Percentiles rank a stretch among this genome's conserved stretches.
These are phyloP conservation scores for Drosophila kikkawai DNA, from an alignment of 1,140 invertebrate genomes.

Conservation along the genomic window DNA sequence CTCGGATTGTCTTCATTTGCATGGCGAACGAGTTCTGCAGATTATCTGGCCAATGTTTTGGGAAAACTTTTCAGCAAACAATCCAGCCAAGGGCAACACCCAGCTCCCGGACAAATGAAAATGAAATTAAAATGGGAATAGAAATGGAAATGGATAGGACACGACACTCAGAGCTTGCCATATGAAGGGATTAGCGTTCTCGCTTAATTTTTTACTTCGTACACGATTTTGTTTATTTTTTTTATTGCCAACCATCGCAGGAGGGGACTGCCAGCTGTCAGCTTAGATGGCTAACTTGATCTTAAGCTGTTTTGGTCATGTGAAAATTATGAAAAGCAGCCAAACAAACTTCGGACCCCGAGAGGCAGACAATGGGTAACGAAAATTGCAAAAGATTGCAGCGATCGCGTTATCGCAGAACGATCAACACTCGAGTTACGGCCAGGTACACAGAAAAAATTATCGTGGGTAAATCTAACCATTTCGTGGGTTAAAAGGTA, in stretches of 20 bases:
- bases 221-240: background rate
- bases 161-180: constrained; percentile 47
- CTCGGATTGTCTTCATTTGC: constrained; percentile 63
- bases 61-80: constrained; percentile 77
- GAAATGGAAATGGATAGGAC: constrained; percentile 58
- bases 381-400: constrained; percentile 70
- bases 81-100: constrained; percentile 43
- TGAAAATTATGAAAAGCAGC: constrained; percentile 78
- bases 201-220: constrained; percentile 20
- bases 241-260: constrained; percentile 56
- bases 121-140: constrained; percentile 65
- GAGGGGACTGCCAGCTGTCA: constrained; percentile 76
- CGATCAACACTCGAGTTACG: constrained; percentile 69
- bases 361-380: constrained; percentile 34
- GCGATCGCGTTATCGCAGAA: constrained; percentile 58
- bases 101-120: constrained; percentile 54
- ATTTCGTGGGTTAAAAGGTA: no score
- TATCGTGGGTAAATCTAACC: no score
- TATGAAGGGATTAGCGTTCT: constrained; percentile 72
- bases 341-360: constrained; percentile 46
- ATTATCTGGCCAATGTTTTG: constrained; percentile 76
- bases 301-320: constrained; percentile 83
- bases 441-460: no score
- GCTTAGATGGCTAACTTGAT: constrained; percentile 82
- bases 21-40: constrained; percentile 69